Evolutionary conservation across 2,888 invertebrate species (phyloP), one percentile per base, ranked within the genome.

Genomic region (Sesia bembeciformis): DNA sequence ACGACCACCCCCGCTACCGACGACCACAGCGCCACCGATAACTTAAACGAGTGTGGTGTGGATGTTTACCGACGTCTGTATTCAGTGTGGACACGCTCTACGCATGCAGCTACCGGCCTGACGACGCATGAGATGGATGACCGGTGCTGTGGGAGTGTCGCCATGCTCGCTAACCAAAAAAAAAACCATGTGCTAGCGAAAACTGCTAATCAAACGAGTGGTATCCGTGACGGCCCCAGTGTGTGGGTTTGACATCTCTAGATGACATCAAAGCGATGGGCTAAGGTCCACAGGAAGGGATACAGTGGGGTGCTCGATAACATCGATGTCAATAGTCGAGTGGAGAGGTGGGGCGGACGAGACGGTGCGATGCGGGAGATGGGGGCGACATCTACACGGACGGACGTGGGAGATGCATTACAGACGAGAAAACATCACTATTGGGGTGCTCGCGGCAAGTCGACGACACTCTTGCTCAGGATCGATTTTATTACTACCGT

Each of bases 41-140:
- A 52, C 58, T 52, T 57, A 49, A 49, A n/a, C 65, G 84, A 85
- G 86, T 86, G 86, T 85, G 85, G 85, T 77, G 85, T 85, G 86
- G 85, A 85, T 80, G 74, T 74, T 52, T n/a, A 49, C 58, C 49
- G 7, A 4, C n/a, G 76, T 74, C 82, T 79, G 84, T 78, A 82
- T 79, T 82, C 83, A 81, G 84, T 62, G 65, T 61, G 60, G 63
- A 23, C 60, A 62, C 65, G 65, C 63, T 61, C 46, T 60, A 60
- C 51, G 64, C 77, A 78, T 76, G 77, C 78, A 72, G 60, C 73
- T 73, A 74, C 59, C 66, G 65, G 62, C 41, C 39, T 42, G 52
- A 8, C 52, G 50, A 51, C 42, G 46, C 7, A 54, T 40, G 51
- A 51, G n/a, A 40, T 51, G 50, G 6, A 7, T 39, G 50, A 56